phyloP scores from a whole-genome alignment of 2,797 vertebrate species.

The Steatocranus sp. region DNA sequence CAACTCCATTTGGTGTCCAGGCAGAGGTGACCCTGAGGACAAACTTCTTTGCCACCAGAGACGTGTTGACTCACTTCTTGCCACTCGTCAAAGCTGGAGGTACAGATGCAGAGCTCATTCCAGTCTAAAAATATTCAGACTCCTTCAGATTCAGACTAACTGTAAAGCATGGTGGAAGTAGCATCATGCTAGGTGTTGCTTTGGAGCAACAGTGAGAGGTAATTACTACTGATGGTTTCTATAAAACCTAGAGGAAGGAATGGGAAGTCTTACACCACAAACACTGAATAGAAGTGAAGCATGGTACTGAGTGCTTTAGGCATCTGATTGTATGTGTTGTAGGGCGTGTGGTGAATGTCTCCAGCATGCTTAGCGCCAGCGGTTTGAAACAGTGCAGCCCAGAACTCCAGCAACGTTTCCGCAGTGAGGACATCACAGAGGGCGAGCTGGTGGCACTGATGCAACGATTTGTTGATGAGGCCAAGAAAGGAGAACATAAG shows the following conservation, averaged over 20 bases:
- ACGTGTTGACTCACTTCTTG: constrained; percentile 82
- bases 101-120: constrained; percentile 4
- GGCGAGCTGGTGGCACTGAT: constrained; percentile 85
- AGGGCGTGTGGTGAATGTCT: constrained; percentile 92
- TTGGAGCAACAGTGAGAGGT: background rate
- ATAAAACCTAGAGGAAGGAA: background rate
- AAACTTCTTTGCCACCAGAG: constrained; percentile 82
- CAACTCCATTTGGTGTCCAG: constrained; percentile 78
- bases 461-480: constrained; percentile 80
- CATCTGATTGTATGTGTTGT: background rate
- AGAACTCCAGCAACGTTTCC: constrained; percentile 83
- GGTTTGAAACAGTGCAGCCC: constrained; percentile 77
- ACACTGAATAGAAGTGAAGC: background rate
- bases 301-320: background rate
- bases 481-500: constrained; percentile 72
- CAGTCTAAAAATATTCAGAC: background rate
- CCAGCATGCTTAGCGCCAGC: constrained; percentile 66
- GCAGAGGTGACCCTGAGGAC: constrained; percentile 86
- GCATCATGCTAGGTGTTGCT: background rate
- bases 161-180: background rate
- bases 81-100: constrained; percentile 85
- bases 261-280: background rate
- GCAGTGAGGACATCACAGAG: constrained; percentile 81
- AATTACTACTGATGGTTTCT: background rate
- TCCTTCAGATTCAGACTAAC: background rate